Evolutionary conservation across 1,140 invertebrate genomes (phyloP), one percentile per base, ranked within the genome.

Genomic region (Lepeophtheirus salmonis): DNA sequence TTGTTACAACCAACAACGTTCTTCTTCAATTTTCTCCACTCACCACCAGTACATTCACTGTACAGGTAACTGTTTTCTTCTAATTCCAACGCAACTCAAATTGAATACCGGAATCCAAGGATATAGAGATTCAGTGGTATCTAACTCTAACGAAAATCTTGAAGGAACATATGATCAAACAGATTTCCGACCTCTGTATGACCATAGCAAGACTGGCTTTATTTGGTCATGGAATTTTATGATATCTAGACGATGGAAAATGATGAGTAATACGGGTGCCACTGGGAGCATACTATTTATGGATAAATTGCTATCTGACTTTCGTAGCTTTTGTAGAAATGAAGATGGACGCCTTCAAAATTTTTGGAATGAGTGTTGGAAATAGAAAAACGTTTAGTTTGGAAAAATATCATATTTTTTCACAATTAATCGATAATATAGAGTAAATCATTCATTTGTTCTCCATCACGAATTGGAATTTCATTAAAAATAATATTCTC

Each of bases 211-310:
- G 17, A 59, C 57, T n/a, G 57, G 57, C 6, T 59, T 59, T 22
- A 10, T 59, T 12, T 59, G 57, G 57, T 59, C 57, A 1, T 59
- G 57, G 57, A 59, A 59, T 21, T 59, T 59, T 21, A 50, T 59
- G 57, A 59, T 59, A 16, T 59, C 57, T 3, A 48, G 30, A 23
- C n/a, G 23, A n/a, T 59, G 57, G 57, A 59, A 59, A 18, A 14
- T 16, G 20, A 22, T 50, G 30, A 52, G 18, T n/a, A 50, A 14
- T 20, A 50, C 49, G 18, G 57, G 57, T 14, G 57, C 57, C 12
- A 59, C 57, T 41, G 57, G 57, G 2, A 41, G 50, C 23, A 59
- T 59, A 17, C 14, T 17, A 17, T 59, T 59, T 23, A 59, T 59
- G 57, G 57, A 59, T 23, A 21, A 59, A n/a, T 20, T 59, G 26